Conservation (phyloP, 2,113 vertebrate species). For the Procapra przewalskii region DNA sequence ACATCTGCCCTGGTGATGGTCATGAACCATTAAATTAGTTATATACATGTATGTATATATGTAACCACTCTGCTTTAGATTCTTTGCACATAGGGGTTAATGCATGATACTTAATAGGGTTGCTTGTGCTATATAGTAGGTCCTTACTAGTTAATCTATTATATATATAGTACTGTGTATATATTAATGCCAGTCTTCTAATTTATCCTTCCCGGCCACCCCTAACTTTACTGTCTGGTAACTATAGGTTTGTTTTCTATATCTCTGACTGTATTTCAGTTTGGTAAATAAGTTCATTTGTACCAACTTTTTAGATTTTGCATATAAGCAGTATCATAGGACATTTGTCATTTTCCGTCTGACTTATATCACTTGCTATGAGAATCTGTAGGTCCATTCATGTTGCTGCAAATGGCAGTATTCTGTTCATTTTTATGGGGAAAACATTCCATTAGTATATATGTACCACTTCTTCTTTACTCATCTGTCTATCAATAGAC, state of each 20-base stretch:
- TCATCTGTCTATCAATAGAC: neutral
- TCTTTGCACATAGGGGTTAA: neutral
- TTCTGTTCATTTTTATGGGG: neutral
- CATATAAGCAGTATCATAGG: neutral
- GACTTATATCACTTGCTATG: neutral
- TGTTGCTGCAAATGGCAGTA: neutral
- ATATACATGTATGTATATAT: neutral
- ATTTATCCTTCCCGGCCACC: neutral
- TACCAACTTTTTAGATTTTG: neutral
- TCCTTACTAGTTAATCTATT: neutral
- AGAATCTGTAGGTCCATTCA: neutral
- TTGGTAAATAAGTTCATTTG: neutral
- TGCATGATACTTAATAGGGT: neutral
- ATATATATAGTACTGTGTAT: neutral
- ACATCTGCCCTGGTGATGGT: neutral
- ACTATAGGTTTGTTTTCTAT: neutral
- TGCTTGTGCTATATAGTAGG: neutral
- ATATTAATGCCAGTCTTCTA: neutral
- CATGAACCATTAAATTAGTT: neutral
- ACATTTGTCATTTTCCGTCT: neutral
- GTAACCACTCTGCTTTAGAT: neutral
- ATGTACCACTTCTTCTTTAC: neutral
- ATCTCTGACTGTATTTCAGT: neutral
- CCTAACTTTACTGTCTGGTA: neutral
- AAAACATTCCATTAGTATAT: neutral